A percentile compares a stretch with the other conserved stretches of the same genome.
Conservation (phyloP, 2,888 invertebrate species). For the Volucella bombylans region DNA sequence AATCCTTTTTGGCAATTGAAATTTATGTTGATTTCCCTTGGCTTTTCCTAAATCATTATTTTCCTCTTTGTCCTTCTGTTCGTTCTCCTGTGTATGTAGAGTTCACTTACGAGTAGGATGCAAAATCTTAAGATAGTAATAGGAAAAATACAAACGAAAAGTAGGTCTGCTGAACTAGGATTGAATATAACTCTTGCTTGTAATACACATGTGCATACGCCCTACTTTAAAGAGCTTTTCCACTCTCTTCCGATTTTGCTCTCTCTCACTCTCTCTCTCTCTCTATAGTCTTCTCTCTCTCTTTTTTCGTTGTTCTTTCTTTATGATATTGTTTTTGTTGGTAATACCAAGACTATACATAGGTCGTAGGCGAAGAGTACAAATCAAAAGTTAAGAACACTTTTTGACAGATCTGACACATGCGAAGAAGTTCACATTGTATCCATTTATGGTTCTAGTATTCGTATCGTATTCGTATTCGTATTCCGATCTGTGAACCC, state of each 20-base stretch:
- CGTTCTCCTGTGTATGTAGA: neutral
- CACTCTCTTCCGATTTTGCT: neutral
- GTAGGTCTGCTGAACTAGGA: slow-evolving; percentile 19
- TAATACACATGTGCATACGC: neutral
- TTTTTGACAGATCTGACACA: slow-evolving; percentile 65
- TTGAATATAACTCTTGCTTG: neutral
- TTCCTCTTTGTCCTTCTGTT: slow-evolving; percentile 20
- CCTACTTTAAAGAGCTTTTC: slow-evolving; percentile 6
- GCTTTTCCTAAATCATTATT: slow-evolving; percentile 52
- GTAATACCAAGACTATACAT: neutral
- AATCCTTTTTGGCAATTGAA: neutral
- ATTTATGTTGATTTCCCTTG: slow-evolving; percentile 20
- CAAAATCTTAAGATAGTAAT: slow-evolving; percentile 1
- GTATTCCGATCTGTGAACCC: too few relatives aligned
- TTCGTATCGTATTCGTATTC: too few relatives aligned
- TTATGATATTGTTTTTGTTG: neutral
- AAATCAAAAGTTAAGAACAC: slow-evolving; percentile 18
- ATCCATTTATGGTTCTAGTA: neutral
- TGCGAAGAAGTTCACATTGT: slow-evolving; percentile 49
- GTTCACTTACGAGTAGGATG: neutral
- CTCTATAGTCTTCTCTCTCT: neutral
- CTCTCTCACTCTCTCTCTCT: neutral
- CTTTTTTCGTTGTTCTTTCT: neutral
- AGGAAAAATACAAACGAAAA: neutral
- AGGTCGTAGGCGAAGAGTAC: neutral